Percentiles rank a stretch among this genome's conserved stretches.
These are phyloP conservation scores for Lophura nycthemera DNA, from an alignment of 2,113 vertebrate genomes.

Conservation along the genomic window DNA sequence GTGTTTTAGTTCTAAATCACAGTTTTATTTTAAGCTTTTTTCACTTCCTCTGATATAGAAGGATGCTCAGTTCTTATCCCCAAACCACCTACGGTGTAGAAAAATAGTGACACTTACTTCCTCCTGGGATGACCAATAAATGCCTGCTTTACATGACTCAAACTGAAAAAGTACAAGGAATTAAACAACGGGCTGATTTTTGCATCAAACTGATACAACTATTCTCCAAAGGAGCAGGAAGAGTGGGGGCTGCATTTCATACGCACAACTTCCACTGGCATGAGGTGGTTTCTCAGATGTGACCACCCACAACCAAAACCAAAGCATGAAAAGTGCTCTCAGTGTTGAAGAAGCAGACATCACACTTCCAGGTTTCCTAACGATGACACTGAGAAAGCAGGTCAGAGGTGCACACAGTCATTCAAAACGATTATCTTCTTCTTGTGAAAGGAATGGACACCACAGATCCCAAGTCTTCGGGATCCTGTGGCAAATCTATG, in stretches of 20 bases:
- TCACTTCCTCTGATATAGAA: background rate
- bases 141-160: background rate
- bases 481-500: background rate
- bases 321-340: background rate
- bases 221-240: background rate
- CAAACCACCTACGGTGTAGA: background rate
- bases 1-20: background rate
- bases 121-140: background rate
- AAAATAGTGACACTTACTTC: background rate
- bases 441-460: background rate
- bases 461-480: background rate
- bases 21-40: background rate
- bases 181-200: background rate
- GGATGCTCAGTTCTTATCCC: background rate
- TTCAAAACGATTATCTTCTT: background rate
- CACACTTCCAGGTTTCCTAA: background rate
- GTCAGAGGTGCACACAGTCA: background rate
- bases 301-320: background rate
- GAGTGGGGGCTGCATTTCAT: background rate
- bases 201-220: background rate
- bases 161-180: background rate
- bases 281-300: background rate
- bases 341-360: background rate
- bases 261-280: background rate
- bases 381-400: background rate